These are phyloP conservation scores for Archips crataeganus DNA, from an alignment of 2,888 invertebrate species.

Conservation along the genomic window DNA sequence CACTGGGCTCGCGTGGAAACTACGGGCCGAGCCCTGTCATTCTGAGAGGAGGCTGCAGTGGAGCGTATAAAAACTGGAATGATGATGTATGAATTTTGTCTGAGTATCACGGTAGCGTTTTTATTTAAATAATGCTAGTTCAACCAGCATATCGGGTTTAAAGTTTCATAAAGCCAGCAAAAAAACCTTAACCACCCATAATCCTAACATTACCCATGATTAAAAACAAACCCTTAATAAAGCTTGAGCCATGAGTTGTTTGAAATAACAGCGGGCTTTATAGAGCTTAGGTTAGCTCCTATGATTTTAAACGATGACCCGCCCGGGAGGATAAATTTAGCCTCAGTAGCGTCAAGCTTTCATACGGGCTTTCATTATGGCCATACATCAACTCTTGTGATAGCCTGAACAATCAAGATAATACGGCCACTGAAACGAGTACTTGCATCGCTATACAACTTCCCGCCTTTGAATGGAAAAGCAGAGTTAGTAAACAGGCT, in stretches of 20 bases:
- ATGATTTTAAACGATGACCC: constrained; percentile 46
- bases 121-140: no score
- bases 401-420: constrained; percentile 44
- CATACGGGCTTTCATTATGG: constrained; percentile 46
- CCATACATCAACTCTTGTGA: constrained; percentile 53
- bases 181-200: not conserved
- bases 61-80: no score
- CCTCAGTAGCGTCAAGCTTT: constrained; percentile 36
- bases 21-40: no score
- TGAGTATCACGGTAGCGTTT: no score
- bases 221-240: constrained; percentile 39
- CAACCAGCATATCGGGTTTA: not conserved
- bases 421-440: constrained; percentile 19
- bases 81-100: no score
- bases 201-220: not conserved
- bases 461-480: not conserved
- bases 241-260: constrained; percentile 32
- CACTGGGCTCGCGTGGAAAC: no score
- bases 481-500: not conserved
- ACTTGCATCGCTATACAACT: not conserved
- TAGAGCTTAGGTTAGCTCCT: constrained; percentile 32
- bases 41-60: no score
- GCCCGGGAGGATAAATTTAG: constrained; percentile 50
- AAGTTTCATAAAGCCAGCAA: not conserved
- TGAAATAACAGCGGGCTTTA: constrained; percentile 30